These are phyloP conservation scores for Dallia pectoralis DNA, from an alignment of 2,797 vertebrate species.

Conservation along the genomic window DNA sequence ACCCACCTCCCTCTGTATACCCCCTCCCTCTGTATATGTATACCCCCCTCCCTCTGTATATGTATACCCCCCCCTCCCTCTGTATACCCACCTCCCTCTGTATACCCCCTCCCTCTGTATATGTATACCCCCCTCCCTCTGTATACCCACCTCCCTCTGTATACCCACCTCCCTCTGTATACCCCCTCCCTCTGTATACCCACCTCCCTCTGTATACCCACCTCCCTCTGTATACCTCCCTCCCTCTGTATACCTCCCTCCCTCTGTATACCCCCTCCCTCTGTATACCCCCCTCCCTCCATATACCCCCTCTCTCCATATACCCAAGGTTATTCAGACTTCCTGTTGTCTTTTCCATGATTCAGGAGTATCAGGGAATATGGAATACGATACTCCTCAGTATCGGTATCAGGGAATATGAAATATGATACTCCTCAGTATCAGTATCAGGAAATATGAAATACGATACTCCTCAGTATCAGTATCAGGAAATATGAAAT, in stretches of 20 bases:
- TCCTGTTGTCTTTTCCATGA: slow-evolving; percentile 22
- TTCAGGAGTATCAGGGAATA: slow-evolving; percentile 42
- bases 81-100: too few relatives aligned
- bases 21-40: not conserved
- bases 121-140: too few relatives aligned
- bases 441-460: too few relatives aligned
- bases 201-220: too few relatives aligned
- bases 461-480: too few relatives aligned
- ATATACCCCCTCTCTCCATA: not conserved
- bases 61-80: too few relatives aligned
- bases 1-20: slow-evolving; percentile 17
- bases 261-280: too few relatives aligned
- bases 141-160: not conserved
- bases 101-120: slow-evolving; percentile 22
- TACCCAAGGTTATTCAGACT: not conserved
- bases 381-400: too few relatives aligned
- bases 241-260: slow-evolving; percentile 19
- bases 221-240: slow-evolving; percentile 13
- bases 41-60: slow-evolving; percentile 20
- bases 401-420: too few relatives aligned
- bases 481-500: too few relatives aligned
- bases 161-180: slow-evolving; percentile 21
- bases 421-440: too few relatives aligned
- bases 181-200: not conserved
- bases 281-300: slow-evolving; percentile 26